These are phyloP conservation scores for Altica lythri DNA, from an alignment of 2,888 invertebrate species.

Conservation along the genomic window DNA sequence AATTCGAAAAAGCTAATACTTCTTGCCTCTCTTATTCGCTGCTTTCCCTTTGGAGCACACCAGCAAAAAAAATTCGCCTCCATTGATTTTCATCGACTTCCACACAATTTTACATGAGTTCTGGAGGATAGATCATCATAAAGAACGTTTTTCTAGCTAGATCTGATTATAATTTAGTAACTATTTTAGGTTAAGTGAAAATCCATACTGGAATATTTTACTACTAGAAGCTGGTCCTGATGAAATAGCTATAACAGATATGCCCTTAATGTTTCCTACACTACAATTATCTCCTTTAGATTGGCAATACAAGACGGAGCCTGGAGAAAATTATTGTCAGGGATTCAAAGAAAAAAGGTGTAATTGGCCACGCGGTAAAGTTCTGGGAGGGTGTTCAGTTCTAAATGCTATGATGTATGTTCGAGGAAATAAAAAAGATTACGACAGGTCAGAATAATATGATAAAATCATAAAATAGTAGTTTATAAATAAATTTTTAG, in stretches of 20 bases:
- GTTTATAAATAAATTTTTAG: too few species aligned
- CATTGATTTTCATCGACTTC: too few species aligned
- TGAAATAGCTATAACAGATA: slow-evolving; percentile 67
- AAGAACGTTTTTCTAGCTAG: too few species aligned
- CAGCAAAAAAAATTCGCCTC: too few species aligned
- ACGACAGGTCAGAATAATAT: too few species aligned
- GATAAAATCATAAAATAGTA: too few species aligned
- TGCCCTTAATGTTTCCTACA: slow-evolving; percentile 72
- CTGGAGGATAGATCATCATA: too few species aligned
- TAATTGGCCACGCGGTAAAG: slow-evolving; percentile 80
- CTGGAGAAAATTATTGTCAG: slow-evolving; percentile 69
- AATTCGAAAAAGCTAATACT: too few species aligned
- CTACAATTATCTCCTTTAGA: slow-evolving; percentile 76
- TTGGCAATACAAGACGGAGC: slow-evolving; percentile 80
- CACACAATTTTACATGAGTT: too few species aligned
- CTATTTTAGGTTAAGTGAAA: slow-evolving; percentile 69
- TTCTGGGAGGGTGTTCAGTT: slow-evolving; percentile 79
- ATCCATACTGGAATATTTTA: slow-evolving; percentile 69
- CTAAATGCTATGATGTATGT: slow-evolving; percentile 90
- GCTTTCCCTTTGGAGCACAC: too few species aligned
- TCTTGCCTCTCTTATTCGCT: too few species aligned
- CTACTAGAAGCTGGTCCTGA: slow-evolving; percentile 73
- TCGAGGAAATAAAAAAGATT: slow-evolving; percentile 81
- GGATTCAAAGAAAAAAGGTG: slow-evolving; percentile 69
- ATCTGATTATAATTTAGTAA: too few species aligned